phyloP scores from a whole-genome alignment of 2,113 vertebrate genomes.

The Dicentrarchus labrax region DNA sequence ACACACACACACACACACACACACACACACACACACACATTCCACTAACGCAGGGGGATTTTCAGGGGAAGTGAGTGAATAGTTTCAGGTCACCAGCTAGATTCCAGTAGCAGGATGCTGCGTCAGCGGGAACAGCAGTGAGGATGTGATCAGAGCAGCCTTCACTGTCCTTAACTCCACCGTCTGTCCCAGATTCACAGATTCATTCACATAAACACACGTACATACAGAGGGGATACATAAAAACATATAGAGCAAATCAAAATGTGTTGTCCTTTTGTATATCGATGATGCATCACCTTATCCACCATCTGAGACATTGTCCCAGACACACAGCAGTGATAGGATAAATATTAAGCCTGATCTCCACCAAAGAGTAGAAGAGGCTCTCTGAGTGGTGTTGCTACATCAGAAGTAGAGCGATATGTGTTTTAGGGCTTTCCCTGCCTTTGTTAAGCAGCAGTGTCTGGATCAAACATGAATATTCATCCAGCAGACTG shows the following conservation, averaged over 20 bases:
- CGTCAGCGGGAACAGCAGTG: conserved; percentile 71
- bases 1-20: conserved; percentile 38
- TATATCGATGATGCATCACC: conserved; percentile 4
- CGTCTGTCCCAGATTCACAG: conserved; percentile 37
- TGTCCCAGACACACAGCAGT: neutral
- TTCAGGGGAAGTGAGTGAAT: conserved; percentile 77
- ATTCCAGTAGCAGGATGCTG: conserved; percentile 77
- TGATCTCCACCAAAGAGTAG: conserved; percentile 39
- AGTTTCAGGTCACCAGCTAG: conserved; percentile 81
- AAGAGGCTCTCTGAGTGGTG: conserved; percentile 37
- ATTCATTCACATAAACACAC: conserved; percentile 26
- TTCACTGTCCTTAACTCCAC: conserved; percentile 72
- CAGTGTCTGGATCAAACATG: conserved; percentile 78
- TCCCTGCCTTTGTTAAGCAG: conserved; percentile 72
- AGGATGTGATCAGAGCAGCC: conserved; percentile 75
- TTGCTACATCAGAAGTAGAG: conserved; percentile 57
- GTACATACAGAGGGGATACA: neutral
- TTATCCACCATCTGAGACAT: neutral
- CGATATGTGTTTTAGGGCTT: conserved; percentile 69
- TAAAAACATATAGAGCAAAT: neutral
- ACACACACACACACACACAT: conserved; percentile 42
- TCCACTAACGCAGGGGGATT: conserved; percentile 73
- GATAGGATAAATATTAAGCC: conserved; percentile 40
- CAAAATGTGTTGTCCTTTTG: neutral
- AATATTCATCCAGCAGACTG: conserved; percentile 82